Conservation (phyloP, 2,888 invertebrate genomes). For the Psylliodes chrysocephalus region DNA sequence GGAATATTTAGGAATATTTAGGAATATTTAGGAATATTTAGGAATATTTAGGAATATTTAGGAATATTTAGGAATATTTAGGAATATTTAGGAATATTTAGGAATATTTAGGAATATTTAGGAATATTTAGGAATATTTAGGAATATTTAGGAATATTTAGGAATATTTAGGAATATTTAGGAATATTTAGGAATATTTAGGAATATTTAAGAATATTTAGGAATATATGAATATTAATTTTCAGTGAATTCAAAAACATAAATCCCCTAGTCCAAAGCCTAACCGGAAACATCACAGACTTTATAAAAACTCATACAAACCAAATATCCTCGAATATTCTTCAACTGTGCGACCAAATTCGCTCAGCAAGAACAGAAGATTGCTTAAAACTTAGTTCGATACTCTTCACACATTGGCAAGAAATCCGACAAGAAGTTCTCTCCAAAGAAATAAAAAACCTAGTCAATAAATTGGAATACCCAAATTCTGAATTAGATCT, state of each 20-base stretch:
- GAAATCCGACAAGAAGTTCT: conserved; percentile 50
- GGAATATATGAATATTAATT: conserved; percentile 29
- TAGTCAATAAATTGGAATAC: conserved; percentile 75
- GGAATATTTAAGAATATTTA: no score
- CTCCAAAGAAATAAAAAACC: conserved; percentile 53
- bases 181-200: no score
- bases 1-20: no score
- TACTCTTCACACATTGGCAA: conserved; percentile 54
- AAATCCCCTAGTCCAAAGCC: conserved; percentile 67
- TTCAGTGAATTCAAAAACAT: conserved; percentile 61
- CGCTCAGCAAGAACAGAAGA: conserved; percentile 43
- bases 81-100: no score
- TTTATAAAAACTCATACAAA: conserved; percentile 54
- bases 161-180: no score
- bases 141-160: no score
- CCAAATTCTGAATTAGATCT: conserved; percentile 72
- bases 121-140: no score
- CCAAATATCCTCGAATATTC: conserved; percentile 45
- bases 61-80: no score
- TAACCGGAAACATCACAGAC: conserved; percentile 59
- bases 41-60: no score
- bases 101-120: no score
- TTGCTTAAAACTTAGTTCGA: conserved; percentile 48
- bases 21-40: no score
- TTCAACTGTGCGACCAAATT: conserved; percentile 53